phyloP scores from a whole-genome alignment of 2,113 vertebrate genomes.

The Eurypyga helias region DNA sequence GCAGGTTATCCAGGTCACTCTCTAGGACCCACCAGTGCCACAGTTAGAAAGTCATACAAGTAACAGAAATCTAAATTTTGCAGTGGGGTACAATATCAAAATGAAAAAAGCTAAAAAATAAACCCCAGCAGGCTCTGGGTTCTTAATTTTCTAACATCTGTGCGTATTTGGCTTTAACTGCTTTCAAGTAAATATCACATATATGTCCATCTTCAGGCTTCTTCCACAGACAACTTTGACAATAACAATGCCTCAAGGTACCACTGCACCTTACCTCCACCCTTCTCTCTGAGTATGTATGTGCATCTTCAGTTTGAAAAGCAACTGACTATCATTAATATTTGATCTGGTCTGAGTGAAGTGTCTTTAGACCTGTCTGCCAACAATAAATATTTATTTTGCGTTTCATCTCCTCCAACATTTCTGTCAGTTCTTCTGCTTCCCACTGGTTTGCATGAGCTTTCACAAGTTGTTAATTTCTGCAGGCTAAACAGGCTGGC shows the following conservation, averaged over 20 bases:
- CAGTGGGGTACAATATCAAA: fast-evolving
- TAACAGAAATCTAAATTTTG: neutral
- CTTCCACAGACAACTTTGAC: neutral
- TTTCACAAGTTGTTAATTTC: neutral
- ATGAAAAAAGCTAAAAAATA: neutral
- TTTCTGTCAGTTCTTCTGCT: neutral
- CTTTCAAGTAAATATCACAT: neutral
- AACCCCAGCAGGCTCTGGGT: neutral
- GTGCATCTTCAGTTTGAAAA: neutral
- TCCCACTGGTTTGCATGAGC: neutral
- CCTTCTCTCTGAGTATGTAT: neutral
- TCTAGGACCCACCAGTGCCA: neutral
- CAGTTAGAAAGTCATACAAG: neutral
- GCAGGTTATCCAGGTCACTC: neutral
- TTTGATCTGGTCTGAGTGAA: neutral
- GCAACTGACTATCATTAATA: neutral
- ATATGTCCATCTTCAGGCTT: neutral
- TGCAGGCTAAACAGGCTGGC: neutral
- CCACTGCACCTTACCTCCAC: neutral
- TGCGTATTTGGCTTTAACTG: neutral
- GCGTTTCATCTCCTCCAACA: neutral
- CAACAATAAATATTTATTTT: neutral
- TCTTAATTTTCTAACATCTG: neutral
- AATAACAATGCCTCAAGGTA: neutral
- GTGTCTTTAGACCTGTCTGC: neutral